Evolutionary conservation across 2,797 vertebrate genomes (phyloP), one percentile per base, ranked within the genome.

Genomic region (Danio kyathit): DNA sequence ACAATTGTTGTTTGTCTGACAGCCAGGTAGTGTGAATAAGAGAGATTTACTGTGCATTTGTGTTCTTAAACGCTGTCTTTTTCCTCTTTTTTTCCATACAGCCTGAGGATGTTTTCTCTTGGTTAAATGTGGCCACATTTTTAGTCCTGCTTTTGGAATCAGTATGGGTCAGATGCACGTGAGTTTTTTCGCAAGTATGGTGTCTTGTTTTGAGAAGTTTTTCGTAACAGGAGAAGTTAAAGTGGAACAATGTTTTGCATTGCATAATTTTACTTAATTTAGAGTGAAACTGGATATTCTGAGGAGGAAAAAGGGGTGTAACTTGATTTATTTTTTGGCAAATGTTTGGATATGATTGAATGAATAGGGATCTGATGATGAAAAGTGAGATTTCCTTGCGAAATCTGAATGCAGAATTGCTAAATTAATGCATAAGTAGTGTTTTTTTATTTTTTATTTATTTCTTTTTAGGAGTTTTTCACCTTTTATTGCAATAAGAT

Each of bases 1-100:
- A 92, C 89, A 86, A 19, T 88, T 88, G 88, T 83, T 79, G 83
- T 88, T 90, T 89, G 89, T 91, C 87, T 72, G 70, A 0, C 72
- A 29, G 87, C 77, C 88, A 89, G 89, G 56, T 86, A 76, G 40
- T 75, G 86, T 49, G 21, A 29, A 48, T 54, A 73, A 17, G 69
- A 41, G n/a, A 29, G 69, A 57, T 41, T 54, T 52, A 46, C n/a
- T 13, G 11, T 48, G 63, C 60, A 57, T 64, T 41, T 52, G 40
- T 73, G 29, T 43, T 64, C 9, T 48, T 10, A 46, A 59, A 74
- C 5, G 21, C 54, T 48, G 41, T 65, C 19, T 19, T 66, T 6
- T 48, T 1, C 6, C 3, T 29, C 3, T 49, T 14, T 49, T 49
- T 63, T 63, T 5, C 13, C 46, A 11, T 29, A 17, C 48, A 40